Percentiles rank a stretch among this genome's conserved stretches.
These are phyloP conservation scores for Felis chaus DNA, from an alignment of 2,113 vertebrate species.

Conservation along the genomic window DNA sequence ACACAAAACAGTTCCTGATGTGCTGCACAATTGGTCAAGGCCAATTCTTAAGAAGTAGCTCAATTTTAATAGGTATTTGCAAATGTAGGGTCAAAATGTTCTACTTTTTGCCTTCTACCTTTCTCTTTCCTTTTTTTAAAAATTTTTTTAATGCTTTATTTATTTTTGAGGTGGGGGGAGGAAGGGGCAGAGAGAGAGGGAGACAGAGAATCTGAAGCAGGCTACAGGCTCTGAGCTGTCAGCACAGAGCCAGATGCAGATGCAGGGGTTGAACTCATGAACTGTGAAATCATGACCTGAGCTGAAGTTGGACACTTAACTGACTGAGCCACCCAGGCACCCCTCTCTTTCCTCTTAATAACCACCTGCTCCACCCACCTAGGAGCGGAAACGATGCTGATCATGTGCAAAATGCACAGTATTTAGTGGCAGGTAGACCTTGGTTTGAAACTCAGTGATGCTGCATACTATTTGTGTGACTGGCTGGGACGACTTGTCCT, in stretches of 20 bases:
- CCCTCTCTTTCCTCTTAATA: not conserved
- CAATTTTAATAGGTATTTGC: not conserved
- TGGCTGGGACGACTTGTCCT: not conserved
- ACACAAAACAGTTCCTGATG: not conserved
- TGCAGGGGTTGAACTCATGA: too few species aligned
- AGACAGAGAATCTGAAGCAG: too few species aligned
- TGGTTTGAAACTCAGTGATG: slow-evolving; percentile 24
- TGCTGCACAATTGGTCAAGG: not conserved
- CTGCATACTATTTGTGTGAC: accelerated
- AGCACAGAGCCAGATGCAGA: too few species aligned
- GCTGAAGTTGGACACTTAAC: too few species aligned
- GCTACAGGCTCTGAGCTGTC: too few species aligned
- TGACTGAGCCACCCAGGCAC: too few species aligned
- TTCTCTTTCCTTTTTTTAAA: not conserved
- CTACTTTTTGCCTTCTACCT: not conserved
- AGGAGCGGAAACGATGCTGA: not conserved
- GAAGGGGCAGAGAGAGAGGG: too few species aligned
- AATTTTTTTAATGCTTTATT: too few species aligned
- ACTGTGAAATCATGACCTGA: too few species aligned
- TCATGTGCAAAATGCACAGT: not conserved
- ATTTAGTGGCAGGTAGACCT: not conserved
- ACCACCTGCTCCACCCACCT: not conserved
- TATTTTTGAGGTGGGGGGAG: too few species aligned
- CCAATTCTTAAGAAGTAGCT: not conserved
- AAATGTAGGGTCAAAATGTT: not conserved